A percentile compares a stretch with the other conserved stretches of the same genome.
Evolutionary conservation across 2,113 vertebrate species (phyloP).

Genomic region (Redunca redunca): DNA sequence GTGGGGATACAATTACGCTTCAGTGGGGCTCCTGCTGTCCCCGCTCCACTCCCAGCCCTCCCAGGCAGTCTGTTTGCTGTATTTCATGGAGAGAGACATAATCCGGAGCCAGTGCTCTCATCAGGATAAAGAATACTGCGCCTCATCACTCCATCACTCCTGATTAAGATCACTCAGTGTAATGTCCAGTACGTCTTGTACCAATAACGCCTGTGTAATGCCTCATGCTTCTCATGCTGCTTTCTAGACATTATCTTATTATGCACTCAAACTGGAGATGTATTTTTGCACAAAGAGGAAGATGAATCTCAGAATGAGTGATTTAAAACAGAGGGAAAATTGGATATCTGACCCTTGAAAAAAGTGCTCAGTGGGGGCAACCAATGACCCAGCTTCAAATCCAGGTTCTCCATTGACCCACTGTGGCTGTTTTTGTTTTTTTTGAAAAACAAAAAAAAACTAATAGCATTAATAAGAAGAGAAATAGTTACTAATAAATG

Average conservation of each 20-base stretch:
- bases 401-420: not conserved
- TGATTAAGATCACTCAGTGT: conserved; percentile 36
- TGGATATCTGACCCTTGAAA: not conserved
- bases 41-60: not conserved
- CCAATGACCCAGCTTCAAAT: not conserved
- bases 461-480: not conserved
- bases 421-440: not conserved
- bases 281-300: not conserved
- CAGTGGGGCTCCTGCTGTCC: not conserved
- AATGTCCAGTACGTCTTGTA: not conserved
- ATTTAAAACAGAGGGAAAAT: not conserved
- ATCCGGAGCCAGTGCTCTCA: not conserved
- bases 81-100: not conserved
- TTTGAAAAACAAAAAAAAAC: not conserved
- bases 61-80: not conserved
- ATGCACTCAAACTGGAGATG: not conserved
- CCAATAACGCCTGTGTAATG: not conserved
- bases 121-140: not conserved
- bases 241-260: conserved; percentile 4
- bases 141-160: conserved; percentile 30
- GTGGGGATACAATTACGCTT: not conserved
- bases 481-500: not conserved
- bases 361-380: not conserved
- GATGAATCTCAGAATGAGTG: not conserved
- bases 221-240: not conserved